Base-by-base conservation (phyloP, 2,797 vertebrate species). In the Anas capensis region DNA sequence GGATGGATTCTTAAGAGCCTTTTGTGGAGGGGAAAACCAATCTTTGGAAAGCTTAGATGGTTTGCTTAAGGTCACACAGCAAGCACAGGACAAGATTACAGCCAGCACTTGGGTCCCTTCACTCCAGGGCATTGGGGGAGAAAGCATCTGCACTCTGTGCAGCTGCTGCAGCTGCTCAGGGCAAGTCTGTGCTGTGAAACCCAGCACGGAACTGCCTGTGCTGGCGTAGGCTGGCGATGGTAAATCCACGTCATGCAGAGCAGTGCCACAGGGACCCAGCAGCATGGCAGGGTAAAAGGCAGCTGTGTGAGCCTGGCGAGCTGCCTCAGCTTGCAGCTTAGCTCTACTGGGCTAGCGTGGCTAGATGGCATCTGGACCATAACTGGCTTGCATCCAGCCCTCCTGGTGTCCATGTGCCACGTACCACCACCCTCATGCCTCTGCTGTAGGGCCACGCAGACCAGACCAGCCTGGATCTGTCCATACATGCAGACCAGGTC, bases 141-240 rank as follows among this genome's bases (percentile, higher is more conserved):
- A 77, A 82, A 85, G 53, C 10, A 13, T 92, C 77, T 96, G 80
- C 0, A 7, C 53, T 71, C 66, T 73, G 66, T 82, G 72, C 82
- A 92, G 89, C 73, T 95, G 93, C 73, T 90, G 62, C 60, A 86
- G 80, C 84, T 90, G 87, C 92, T 84, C 29, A 26, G 33, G 90
- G 90, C 75, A 46, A 75, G 36, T 80, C 72, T 68, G 38, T 57
- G 53, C 56, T 71, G 64, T 68, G 88, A 90, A 93, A 38, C 48
- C 29, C 5, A 1, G 42, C 68, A 49, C 20, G 0, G 2, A 0
- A 1, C 54, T 66, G 64, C 60, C 34, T 82, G 34, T 49, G 38
- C 81, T 84, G 70, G 36, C 26, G 0, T n/a, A 62, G 77, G 68
- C 70, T 79, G 46, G 29, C 0, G 0, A 21, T 64, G 58, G 56